A percentile compares a stretch with the other conserved stretches of the same genome.
Conservation (phyloP, 2,888 invertebrate genomes). For the Pachydiplax longipennis region DNA sequence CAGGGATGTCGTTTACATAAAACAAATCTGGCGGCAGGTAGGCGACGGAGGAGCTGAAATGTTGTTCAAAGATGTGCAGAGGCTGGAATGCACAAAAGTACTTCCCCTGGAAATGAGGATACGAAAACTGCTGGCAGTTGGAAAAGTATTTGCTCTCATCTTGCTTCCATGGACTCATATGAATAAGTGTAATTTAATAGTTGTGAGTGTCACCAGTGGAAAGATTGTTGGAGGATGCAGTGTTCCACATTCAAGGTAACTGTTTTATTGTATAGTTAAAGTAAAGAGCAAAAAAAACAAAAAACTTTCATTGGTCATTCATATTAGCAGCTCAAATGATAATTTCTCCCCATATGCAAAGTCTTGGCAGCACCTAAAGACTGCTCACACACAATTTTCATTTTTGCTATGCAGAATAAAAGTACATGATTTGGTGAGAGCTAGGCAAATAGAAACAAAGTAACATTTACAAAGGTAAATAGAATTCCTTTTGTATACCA, state of each 20-base stretch:
- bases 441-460: too few species aligned
- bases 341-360: too few species aligned
- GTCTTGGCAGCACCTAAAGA: too few species aligned
- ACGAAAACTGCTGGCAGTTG: conserved; percentile 48
- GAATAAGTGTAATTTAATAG: conserved; percentile 45
- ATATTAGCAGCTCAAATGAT: too few species aligned
- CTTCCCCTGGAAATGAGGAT: conserved; percentile 43
- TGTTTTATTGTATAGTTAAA: not conserved
- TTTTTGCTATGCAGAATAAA: too few species aligned
- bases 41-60: conserved; percentile 47
- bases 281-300: not conserved
- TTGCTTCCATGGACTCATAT: conserved; percentile 39
- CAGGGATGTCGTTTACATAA: conserved; percentile 46
- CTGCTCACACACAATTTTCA: too few species aligned
- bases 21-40: conserved; percentile 45
- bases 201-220: conserved; percentile 39
- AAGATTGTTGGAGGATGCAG: conserved; percentile 47
- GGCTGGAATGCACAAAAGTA: conserved; percentile 12
- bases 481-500: too few species aligned
- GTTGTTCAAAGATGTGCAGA: conserved; percentile 41
- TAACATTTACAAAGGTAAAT: too few species aligned
- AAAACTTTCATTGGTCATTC: not conserved
- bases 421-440: too few species aligned
- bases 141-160: conserved; percentile 48
- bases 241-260: conserved; percentile 48